A percentile compares a stretch with the other conserved stretches of the same genome.
Evolutionary conservation across 2,797 vertebrate species (phyloP).

Genomic region (Pteropus rufus): DNA sequence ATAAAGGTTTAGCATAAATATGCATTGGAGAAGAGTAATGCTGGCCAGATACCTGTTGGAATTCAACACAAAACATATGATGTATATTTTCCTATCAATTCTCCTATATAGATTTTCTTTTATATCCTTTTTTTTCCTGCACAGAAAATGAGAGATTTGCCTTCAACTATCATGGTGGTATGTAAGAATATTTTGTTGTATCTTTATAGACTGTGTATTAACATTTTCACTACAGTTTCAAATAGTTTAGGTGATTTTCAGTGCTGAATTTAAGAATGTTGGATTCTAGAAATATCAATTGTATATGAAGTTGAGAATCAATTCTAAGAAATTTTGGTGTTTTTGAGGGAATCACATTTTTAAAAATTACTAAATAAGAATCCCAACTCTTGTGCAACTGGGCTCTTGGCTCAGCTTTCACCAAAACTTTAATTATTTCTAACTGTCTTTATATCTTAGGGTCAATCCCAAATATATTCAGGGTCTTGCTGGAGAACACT

Average conservation of each 20-base stretch:
- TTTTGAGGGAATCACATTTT: background rate
- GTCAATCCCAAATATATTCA: background rate
- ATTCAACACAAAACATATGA: background rate
- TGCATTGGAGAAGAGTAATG: background rate
- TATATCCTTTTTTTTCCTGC: background rate
- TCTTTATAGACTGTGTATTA: background rate
- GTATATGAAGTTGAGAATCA: background rate
- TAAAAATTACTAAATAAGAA: background rate
- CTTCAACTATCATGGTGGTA: background rate
- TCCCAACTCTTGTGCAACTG: background rate
- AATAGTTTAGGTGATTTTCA: background rate
- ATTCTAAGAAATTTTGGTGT: background rate
- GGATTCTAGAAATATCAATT: background rate
- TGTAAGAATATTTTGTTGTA: background rate
- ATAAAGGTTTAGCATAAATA: background rate
- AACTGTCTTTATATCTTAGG: background rate
- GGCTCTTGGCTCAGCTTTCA: background rate
- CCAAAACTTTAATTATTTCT: background rate
- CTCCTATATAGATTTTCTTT: background rate
- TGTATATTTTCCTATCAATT: conserved; percentile 3
- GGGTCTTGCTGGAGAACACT: background rate
- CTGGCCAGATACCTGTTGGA: background rate
- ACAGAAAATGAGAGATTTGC: background rate
- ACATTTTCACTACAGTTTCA: background rate
- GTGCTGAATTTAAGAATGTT: background rate